phyloP scores from a whole-genome alignment of 1,140 invertebrate species.

The Uloborus diversus region DNA sequence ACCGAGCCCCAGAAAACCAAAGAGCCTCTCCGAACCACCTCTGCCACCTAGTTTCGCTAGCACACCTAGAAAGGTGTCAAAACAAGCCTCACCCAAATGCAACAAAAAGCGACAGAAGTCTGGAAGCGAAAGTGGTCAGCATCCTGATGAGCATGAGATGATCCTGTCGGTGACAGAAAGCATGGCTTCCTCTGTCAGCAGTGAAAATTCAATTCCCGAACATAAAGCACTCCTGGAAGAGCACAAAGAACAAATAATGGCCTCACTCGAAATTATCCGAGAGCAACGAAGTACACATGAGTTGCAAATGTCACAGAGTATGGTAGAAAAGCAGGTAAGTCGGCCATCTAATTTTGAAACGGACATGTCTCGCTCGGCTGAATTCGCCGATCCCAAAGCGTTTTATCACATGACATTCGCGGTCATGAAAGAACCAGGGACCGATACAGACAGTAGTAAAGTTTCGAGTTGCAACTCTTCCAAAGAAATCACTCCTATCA shows the following conservation, averaged over 20 bases:
- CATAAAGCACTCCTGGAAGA: neutral
- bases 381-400: constrained; percentile 35
- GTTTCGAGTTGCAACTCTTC: neutral
- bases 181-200: constrained; percentile 37
- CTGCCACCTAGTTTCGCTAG: neutral
- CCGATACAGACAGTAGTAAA: neutral
- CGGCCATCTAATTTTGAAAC: neutral
- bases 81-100: neutral
- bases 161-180: constrained; percentile 22
- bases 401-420: constrained; percentile 48
- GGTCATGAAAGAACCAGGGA: constrained; percentile 17
- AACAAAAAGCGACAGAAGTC: constrained; percentile 2
- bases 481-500: neutral
- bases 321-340: neutral
- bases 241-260: constrained; percentile 37
- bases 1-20: constrained; percentile 12
- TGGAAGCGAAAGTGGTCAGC: neutral
- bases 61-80: constrained; percentile 5
- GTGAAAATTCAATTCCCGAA: constrained; percentile 26
- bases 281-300: constrained; percentile 15
- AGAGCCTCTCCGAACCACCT: constrained; percentile 26
- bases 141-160: neutral
- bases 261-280: constrained; percentile 24
- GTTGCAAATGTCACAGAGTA: too few species aligned
- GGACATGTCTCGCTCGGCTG: constrained; percentile 28